These are phyloP conservation scores for Picathartes gymnocephalus DNA, from an alignment of 2,113 vertebrate species.

Conservation along the genomic window DNA sequence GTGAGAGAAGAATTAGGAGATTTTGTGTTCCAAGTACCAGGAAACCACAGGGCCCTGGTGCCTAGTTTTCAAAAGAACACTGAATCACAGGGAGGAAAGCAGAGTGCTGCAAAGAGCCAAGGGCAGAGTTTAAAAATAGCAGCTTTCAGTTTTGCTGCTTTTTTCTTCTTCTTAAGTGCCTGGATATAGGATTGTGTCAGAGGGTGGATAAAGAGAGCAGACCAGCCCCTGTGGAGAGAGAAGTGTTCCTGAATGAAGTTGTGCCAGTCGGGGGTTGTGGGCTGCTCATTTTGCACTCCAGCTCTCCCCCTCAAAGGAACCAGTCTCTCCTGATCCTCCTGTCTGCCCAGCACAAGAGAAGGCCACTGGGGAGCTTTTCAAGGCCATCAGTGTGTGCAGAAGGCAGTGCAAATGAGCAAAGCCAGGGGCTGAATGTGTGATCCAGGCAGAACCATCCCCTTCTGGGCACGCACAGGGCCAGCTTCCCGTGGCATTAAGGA, in stretches of 20 bases:
- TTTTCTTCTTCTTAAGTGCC: conserved; percentile 46
- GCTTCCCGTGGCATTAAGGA: background rate
- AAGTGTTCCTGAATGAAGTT: background rate
- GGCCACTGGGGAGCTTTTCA: background rate
- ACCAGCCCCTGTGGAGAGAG: background rate
- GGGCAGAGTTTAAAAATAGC: conserved; percentile 57
- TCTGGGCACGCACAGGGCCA: background rate
- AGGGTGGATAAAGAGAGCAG: conserved; percentile 16
- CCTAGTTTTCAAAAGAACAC: conserved; percentile 53
- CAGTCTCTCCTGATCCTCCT: background rate
- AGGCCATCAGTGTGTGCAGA: background rate
- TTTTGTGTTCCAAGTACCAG: conserved; percentile 48
- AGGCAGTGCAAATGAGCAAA: background rate
- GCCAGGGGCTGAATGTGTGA: background rate
- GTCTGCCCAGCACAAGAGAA: background rate
- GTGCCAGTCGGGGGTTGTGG: background rate
- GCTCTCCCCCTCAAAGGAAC: background rate
- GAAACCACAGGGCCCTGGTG: conserved; percentile 37
- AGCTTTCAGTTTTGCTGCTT: conserved; percentile 54
- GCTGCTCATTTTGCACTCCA: background rate
- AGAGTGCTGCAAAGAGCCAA: background rate
- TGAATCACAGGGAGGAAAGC: conserved; percentile 16
- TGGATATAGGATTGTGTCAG: conserved; percentile 33
- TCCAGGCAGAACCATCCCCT: background rate
- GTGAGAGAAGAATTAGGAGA: conserved; percentile 38